Conservation (phyloP, 2,797 vertebrate genomes). For the Rousettus madagascariensis region DNA sequence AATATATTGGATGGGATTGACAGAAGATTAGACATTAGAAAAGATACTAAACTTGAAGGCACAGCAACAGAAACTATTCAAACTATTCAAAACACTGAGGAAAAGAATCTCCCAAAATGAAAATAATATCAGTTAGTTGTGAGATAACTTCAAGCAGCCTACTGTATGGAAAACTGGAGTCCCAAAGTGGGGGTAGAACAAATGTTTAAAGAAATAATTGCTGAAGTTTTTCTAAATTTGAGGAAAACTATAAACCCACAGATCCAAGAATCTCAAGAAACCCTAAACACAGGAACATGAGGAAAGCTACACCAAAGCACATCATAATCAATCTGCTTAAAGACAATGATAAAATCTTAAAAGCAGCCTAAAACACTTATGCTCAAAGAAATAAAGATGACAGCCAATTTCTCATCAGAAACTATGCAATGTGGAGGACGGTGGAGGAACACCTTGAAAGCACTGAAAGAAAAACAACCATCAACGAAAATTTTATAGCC, state of each 20-base stretch:
- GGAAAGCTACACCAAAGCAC: background rate
- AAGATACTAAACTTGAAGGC: background rate
- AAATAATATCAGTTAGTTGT: background rate
- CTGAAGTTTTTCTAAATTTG: background rate
- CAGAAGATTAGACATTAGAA: background rate
- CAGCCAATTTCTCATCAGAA: background rate
- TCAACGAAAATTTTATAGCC: slow-evolving; percentile 20
- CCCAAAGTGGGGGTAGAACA: background rate
- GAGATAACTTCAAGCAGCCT: background rate
- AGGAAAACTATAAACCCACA: background rate
- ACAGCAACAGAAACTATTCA: background rate
- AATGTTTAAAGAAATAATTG: background rate
- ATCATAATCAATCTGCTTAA: background rate
- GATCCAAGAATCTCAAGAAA: slow-evolving; percentile 10
- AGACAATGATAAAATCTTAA: background rate
- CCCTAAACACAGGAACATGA: background rate
- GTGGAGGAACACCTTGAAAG: background rate
- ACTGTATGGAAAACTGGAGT: background rate
- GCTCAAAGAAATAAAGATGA: background rate
- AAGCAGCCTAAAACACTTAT: background rate
- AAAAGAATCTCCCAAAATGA: background rate
- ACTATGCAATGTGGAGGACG: background rate
- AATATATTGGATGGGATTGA: background rate
- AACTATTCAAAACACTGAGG: background rate
- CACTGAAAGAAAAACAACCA: background rate